These are phyloP conservation scores for Gymnogyps californianus DNA, from an alignment of 2,113 vertebrate species.

Conservation along the genomic window DNA sequence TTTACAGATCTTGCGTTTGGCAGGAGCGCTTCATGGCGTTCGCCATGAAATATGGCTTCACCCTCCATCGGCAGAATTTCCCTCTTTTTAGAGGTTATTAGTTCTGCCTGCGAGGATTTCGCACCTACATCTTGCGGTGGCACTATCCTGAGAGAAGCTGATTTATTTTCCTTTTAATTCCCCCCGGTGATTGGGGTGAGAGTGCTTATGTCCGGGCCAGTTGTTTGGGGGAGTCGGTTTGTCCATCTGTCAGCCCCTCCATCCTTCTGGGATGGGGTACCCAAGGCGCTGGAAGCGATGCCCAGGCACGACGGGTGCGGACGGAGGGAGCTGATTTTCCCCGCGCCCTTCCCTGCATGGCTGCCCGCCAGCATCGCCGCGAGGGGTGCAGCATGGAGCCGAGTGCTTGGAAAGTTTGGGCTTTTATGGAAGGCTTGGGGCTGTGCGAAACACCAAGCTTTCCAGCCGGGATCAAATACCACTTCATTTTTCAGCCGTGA, in stretches of 20 bases:
- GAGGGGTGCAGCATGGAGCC: rapidly evolving
- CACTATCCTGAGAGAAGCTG: background rate
- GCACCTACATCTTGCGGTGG: background rate
- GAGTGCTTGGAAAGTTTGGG: background rate
- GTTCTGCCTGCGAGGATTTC: background rate
- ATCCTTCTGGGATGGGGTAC: background rate
- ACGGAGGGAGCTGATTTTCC: background rate
- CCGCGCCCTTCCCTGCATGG: rapidly evolving
- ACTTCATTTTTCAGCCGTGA: background rate
- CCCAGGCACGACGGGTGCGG: rapidly evolving
- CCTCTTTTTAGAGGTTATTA: background rate
- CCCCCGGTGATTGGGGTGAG: background rate
- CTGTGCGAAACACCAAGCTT: background rate
- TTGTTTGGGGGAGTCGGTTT: background rate
- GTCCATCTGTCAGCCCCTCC: rapidly evolving
- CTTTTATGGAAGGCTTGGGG: background rate
- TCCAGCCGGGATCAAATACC: background rate
- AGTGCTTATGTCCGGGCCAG: rapidly evolving
- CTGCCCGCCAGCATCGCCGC: rapidly evolving
- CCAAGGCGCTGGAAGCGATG: rapidly evolving
- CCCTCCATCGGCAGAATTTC: background rate
- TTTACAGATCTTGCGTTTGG: conserved; percentile 55
- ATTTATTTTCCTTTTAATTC: background rate
- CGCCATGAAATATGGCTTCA: background rate
- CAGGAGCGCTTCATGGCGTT: conserved; percentile 36